Evolutionary conservation across 2,888 invertebrate species (phyloP), one percentile per base, ranked within the genome.

Genomic region (Ernsta delagoae): DNA sequence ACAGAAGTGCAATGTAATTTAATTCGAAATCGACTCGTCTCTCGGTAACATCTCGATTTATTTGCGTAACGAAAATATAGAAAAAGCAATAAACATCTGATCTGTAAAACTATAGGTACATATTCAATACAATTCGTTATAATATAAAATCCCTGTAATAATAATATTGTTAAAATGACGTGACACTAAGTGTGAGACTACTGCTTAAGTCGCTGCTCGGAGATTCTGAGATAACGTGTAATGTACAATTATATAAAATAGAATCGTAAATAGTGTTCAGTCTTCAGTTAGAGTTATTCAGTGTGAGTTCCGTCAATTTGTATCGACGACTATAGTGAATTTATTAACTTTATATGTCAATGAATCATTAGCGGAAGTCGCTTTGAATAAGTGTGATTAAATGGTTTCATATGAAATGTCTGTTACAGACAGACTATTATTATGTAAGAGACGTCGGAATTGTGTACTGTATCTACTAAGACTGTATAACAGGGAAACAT

Each of bases 111-210:
- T 89, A 89, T 83, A 82, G 76, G 87, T 89, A 90, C 85, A 88
- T 84, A 89, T 89, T 86, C 83, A 87, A 85, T 88, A 88, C 85
- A 89, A 88, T 88, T 87, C 82, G 83, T 91, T 90, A 86, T 89
- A 89, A 92, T 92, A 91, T 91, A 92, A 93, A 93, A 93, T 93
- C 93, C 93, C 93, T 93, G 93, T 93, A 92, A 91, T 89, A 87
- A 91, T 87, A 90, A 91, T 43, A 93, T 92, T 92, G 91, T 92
- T 85, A 88, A 82, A 86, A 77, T 90, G 90, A 88, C 83, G 89
- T 87, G 89, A 87, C 86, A 82, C 86, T 86, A 86, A 75, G 80
- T 77, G 78, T 78, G 77, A 72, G 69, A 73, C 79, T 80, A 83
- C 78, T 80, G 81, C 73, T 70, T 70, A 43, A 69, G 69, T 65